Percentiles rank a stretch among this genome's conserved stretches.
These are phyloP conservation scores for Xestoiulus laeticollis DNA, from an alignment of 2,888 invertebrate species.

Conservation along the genomic window DNA sequence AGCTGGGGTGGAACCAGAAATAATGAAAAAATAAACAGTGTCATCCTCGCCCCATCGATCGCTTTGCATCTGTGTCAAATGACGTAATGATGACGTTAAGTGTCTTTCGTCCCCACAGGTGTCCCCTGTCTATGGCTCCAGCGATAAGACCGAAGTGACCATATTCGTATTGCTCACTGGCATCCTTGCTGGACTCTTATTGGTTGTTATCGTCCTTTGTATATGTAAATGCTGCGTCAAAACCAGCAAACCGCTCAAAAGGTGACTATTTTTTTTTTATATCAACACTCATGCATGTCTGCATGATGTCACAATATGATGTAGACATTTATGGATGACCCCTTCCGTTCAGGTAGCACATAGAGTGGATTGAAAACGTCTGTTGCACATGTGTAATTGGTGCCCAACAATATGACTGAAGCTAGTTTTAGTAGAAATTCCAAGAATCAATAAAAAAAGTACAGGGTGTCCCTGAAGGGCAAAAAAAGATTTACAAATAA, in stretches of 20 bases:
- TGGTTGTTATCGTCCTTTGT: constrained; percentile 65
- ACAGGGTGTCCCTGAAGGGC: not conserved
- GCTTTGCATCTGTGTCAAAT: not conserved
- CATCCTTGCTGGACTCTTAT: constrained; percentile 64
- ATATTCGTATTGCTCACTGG: constrained; percentile 64
- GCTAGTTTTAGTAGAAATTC: not conserved
- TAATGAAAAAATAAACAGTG: not conserved
- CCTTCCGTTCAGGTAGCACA: not conserved
- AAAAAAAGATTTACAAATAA: not conserved
- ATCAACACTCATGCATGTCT: not conserved
- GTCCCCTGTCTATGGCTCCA: not conserved
- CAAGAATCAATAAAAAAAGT: not conserved
- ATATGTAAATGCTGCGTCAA: constrained; percentile 65
- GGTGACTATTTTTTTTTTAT: constrained; percentile 55
- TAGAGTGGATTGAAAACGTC: not conserved
- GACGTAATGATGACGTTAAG: constrained; percentile 1
- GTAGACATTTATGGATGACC: not conserved
- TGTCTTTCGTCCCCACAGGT: constrained; percentile 40
- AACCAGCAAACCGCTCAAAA: constrained; percentile 60
- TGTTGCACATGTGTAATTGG: not conserved
- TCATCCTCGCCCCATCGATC: not conserved
- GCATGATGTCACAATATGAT: not conserved
- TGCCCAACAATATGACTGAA: too few relatives aligned
- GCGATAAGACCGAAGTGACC: constrained; percentile 59
- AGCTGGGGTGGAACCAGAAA: not conserved